These are phyloP conservation scores for Dasysyrphus tricinctus DNA, from an alignment of 2,888 invertebrate genomes.

Conservation along the genomic window DNA sequence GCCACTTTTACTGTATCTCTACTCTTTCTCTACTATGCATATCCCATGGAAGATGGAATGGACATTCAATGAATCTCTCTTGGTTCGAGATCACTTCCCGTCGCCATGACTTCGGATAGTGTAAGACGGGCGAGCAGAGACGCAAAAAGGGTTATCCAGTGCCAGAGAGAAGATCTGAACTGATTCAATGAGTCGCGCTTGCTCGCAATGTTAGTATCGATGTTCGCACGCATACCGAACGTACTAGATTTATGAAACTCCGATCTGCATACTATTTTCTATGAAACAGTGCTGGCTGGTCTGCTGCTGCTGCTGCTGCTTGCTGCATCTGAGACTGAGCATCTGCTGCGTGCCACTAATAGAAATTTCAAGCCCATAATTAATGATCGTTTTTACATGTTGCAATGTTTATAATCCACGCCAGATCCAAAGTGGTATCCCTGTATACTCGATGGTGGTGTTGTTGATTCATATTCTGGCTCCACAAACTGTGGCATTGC, in stretches of 20 bases:
- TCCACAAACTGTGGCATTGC: constrained; percentile 30
- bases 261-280: constrained; percentile 68
- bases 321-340: constrained; percentile 43
- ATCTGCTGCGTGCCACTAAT: constrained; percentile 76
- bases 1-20: constrained; percentile 1
- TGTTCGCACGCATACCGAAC: constrained; percentile 49
- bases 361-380: constrained; percentile 77
- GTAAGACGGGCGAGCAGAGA: not conserved
- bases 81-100: constrained; percentile 60
- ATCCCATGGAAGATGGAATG: constrained; percentile 16
- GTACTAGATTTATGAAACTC: constrained; percentile 56
- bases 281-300: constrained; percentile 8
- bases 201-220: constrained; percentile 34
- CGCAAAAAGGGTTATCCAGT: not conserved
- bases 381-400: constrained; percentile 77
- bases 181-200: constrained; percentile 63
- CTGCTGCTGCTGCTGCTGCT: constrained; percentile 3
- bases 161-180: constrained; percentile 52
- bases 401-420: constrained; percentile 72
- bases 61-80: constrained; percentile 63
- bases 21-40: constrained; percentile 1
- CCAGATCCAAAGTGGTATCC: constrained; percentile 53
- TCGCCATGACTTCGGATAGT: constrained; percentile 49
- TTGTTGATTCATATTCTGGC: constrained; percentile 46
- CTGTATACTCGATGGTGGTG: constrained; percentile 7